Base-by-base conservation (phyloP, 2,888 invertebrate species). In the Spilosoma lubricipeda region DNA sequence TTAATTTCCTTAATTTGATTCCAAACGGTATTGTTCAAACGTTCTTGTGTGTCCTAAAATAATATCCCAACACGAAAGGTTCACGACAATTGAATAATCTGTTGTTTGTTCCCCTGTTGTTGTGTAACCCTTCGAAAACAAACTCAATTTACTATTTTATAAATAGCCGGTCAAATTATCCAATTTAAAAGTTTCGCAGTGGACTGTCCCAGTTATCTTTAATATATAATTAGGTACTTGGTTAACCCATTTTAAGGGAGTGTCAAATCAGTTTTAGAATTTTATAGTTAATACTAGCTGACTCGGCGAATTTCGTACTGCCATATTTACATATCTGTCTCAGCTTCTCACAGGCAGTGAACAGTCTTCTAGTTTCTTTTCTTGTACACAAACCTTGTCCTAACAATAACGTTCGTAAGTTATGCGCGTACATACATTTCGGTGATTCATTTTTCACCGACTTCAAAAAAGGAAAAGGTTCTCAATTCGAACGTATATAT, bases 61-160 rank as follows among this genome's bases (percentile, higher is more conserved):
- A 52, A 68, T 68, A 68, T 15, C 68, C 68, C 68, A n/a, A 68
- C 52, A 52, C 52, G 70, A 27, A 70, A 63, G 70, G 70, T 20
- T 56, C 42, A 42, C 20, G 39, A 63, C 39, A 70, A 70, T 70
- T 70, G 70, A 70, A 70, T 70, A 70, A 70, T 63, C 59, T 70
- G 70, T 63, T 70, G 63, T 70, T 70, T 70, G n/a, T n/a, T n/a
- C n/a, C n/a, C n/a, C n/a, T n/a, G n/a, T n/a, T n/a, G n/a, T n/a
- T n/a, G 42, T 70, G 27, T 70, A 69, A 23, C 36, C 56, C 52
- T 59, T 59, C 15, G 27, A 27, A 56, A 69, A 69, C 36, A 56
- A 56, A 36, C 52, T 69, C 69, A 69, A 69, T 69, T 69, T 69
- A 52, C 69, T 56, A 56, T 13, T 45, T 39, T 11, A 52, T 33